Evolutionary conservation across 2,797 vertebrate genomes (phyloP).

Genomic region (Lepidocolaptes lacrymiger): DNA sequence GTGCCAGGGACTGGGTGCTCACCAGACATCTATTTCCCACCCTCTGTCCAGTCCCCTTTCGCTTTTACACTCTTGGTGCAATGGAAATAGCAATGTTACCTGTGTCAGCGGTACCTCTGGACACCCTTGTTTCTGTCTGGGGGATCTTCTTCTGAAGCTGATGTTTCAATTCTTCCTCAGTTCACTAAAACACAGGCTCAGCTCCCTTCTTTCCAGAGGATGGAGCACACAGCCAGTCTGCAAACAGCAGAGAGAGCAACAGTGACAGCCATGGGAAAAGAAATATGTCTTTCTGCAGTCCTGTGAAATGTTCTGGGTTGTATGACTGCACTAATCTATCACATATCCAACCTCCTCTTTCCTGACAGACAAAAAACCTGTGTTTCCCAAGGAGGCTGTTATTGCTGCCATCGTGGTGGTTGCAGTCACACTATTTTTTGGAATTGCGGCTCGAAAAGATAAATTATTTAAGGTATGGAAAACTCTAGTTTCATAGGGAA

Average conservation of each 20-base stretch:
- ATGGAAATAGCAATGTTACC: background rate
- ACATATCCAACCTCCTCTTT: background rate
- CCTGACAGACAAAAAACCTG: conserved; percentile 74
- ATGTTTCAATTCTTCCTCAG: background rate
- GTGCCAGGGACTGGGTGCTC: background rate
- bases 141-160: background rate
- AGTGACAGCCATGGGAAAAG: background rate
- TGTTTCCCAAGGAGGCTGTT: conserved; percentile 82
- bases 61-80: background rate
- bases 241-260: background rate
- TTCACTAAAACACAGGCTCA: background rate
- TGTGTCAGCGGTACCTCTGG: background rate
- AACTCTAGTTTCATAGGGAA: background rate
- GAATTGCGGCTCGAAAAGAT: conserved; percentile 78
- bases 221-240: background rate
- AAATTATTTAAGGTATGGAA: conserved; percentile 76
- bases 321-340: background rate
- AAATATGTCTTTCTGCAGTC: background rate
- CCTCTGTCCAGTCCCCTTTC: background rate
- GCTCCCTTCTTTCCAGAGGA: background rate
- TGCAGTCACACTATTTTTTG: conserved; percentile 79
- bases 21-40: background rate
- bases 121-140: background rate
- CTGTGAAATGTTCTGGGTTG: background rate
- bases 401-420: conserved; percentile 87